phyloP scores from a whole-genome alignment of 2,888 invertebrate species.

The Phyto melanocephala region DNA sequence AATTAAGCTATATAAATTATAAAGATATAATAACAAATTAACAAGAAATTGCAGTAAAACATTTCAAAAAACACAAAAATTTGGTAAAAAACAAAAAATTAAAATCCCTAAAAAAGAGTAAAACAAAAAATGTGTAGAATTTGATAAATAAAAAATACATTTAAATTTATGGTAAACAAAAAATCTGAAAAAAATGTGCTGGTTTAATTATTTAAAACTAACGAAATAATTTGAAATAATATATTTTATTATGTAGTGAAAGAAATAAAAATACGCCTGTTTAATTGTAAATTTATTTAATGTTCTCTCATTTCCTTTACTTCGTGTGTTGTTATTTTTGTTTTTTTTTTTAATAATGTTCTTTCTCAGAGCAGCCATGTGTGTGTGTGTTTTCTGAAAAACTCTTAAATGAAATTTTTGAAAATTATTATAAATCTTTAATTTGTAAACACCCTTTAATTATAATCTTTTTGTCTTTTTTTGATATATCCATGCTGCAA shows the following conservation, averaged over 20 bases:
- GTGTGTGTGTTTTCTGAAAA: slow-evolving; percentile 2
- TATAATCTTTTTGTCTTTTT: slow-evolving; percentile 25
- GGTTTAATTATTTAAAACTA: neutral
- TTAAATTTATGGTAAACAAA: neutral
- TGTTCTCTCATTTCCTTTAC: slow-evolving; percentile 11
- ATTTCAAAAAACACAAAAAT: neutral
- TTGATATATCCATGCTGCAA: slow-evolving; percentile 33
- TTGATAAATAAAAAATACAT: neutral
- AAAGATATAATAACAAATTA: neutral
- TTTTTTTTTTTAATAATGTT: slow-evolving; percentile 18
- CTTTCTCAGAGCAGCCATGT: no score
- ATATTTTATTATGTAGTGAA: no score
- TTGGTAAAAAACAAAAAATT: neutral
- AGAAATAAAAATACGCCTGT: neutral
- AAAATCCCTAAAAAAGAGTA: neutral
- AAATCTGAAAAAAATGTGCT: neutral
- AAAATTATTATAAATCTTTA: neutral
- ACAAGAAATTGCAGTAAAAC: neutral
- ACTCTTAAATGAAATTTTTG: slow-evolving; percentile 14
- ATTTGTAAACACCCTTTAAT: slow-evolving; percentile 50
- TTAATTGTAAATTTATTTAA: slow-evolving; percentile 22
- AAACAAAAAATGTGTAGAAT: neutral
- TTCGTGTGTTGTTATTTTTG: slow-evolving; percentile 46
- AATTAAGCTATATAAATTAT: slow-evolving; percentile 29
- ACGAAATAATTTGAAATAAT: neutral